phyloP scores from a whole-genome alignment of 2,113 vertebrate genomes.

The Eublepharis macularius region DNA sequence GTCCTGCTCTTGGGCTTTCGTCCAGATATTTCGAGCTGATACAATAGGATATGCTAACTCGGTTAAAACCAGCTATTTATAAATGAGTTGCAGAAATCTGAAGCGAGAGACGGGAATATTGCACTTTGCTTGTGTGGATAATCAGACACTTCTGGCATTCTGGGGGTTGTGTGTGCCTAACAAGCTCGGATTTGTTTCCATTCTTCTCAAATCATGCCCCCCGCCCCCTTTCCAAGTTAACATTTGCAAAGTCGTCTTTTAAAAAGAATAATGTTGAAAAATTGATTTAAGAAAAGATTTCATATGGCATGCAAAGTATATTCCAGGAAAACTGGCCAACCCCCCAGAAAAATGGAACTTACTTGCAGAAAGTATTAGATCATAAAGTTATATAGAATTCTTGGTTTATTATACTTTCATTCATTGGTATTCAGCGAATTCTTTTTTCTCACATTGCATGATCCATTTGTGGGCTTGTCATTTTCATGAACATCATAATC shows the following conservation, averaged over 20 bases:
- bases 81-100: slow-evolving; percentile 16
- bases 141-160: not conserved
- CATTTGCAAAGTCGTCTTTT: slow-evolving; percentile 28
- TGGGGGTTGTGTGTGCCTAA: not conserved
- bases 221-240: slow-evolving; percentile 21
- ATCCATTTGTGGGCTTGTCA: fast-evolving
- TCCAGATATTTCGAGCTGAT: not conserved
- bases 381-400: slow-evolving; percentile 58
- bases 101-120: not conserved
- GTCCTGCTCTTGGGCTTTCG: not conserved
- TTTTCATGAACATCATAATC: fast-evolving
- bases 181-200: not conserved
- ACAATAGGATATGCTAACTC: not conserved
- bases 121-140: slow-evolving; percentile 3
- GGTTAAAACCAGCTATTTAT: slow-evolving; percentile 32
- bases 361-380: slow-evolving; percentile 56
- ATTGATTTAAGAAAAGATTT: slow-evolving; percentile 52
- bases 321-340: slow-evolving; percentile 53
- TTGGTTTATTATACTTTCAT: slow-evolving; percentile 37
- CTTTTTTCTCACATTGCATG: not conserved
- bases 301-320: slow-evolving; percentile 26
- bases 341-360: slow-evolving; percentile 42
- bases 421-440: slow-evolving; percentile 16
- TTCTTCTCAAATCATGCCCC: not conserved
- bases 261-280: not conserved